Conservation (phyloP, 2,113 vertebrate species). For the Puffinus mauretanicus region DNA sequence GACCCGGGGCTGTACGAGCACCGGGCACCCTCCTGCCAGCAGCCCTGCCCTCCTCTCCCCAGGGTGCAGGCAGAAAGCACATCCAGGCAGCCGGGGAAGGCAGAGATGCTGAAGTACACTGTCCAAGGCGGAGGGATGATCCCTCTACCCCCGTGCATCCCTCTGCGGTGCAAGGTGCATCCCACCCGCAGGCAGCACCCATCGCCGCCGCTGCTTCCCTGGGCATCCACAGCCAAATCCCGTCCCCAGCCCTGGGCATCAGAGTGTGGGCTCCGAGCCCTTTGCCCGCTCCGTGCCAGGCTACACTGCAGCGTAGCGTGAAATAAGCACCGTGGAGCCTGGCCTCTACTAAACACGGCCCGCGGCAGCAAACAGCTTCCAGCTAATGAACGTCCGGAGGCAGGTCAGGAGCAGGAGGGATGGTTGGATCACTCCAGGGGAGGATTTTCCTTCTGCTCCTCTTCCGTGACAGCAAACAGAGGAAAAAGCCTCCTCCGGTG, state of each 20-base stretch:
- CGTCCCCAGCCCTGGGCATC: not conserved
- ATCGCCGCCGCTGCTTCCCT: not conserved
- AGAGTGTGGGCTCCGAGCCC: not conserved
- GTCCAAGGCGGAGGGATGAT: fast-evolving
- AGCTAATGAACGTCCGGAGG: not conserved
- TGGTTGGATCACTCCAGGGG: not conserved
- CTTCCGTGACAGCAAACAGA: not conserved
- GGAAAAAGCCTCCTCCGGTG: not conserved
- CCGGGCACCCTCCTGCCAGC: not conserved
- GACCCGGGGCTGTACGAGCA: not conserved
- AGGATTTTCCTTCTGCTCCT: constrained; percentile 20
- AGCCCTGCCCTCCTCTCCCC: not conserved
- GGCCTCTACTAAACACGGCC: not conserved
- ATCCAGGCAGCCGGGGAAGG: not conserved
- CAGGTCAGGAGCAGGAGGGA: not conserved
- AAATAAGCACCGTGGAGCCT: not conserved
- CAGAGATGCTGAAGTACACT: fast-evolving
- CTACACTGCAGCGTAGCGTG: fast-evolving
- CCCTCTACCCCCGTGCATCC: not conserved
- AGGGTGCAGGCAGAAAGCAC: not conserved
- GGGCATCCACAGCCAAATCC: not conserved
- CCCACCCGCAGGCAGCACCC: not conserved
- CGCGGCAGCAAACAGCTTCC: not conserved
- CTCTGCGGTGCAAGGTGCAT: not conserved
- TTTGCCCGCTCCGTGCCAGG: not conserved